These are phyloP conservation scores for Ornithorhynchus anatinus DNA, from an alignment of 2,113 vertebrate genomes.

Conservation along the genomic window DNA sequence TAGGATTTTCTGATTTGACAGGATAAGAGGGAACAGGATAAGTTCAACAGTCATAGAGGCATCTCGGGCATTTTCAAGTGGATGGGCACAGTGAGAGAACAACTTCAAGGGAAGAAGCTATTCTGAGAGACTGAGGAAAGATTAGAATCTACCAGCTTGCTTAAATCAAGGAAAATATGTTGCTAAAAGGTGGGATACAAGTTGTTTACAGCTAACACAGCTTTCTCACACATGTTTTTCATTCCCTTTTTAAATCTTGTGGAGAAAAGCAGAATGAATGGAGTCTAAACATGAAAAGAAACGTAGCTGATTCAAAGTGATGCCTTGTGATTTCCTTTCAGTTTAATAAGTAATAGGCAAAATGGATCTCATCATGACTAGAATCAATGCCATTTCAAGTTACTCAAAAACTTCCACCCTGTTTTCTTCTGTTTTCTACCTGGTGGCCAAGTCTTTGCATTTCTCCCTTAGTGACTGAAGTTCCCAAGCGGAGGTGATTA, in stretches of 20 bases:
- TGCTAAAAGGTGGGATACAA: slow-evolving; percentile 22
- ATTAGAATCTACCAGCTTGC: slow-evolving; percentile 42
- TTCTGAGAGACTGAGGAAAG: slow-evolving; percentile 52
- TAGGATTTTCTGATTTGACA: slow-evolving; percentile 19
- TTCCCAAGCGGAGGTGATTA: too few relatives aligned
- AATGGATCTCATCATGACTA: slow-evolving; percentile 24
- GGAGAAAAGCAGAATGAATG: slow-evolving; percentile 26
- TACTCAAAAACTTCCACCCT: not conserved
- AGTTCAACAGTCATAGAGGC: not conserved
- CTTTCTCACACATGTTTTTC: slow-evolving; percentile 30
- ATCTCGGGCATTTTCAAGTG: slow-evolving; percentile 13
- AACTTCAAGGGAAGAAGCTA: slow-evolving; percentile 41
- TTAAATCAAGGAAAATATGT: slow-evolving; percentile 43
- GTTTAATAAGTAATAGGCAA: slow-evolving; percentile 23
- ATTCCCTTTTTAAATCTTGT: slow-evolving; percentile 23
- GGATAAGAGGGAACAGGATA: not conserved
- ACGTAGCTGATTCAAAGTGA: not conserved
- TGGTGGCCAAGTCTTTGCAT: not conserved
- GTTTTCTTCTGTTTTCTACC: slow-evolving; percentile 29
- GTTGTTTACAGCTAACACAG: slow-evolving; percentile 44
- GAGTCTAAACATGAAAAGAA: slow-evolving; percentile 17
- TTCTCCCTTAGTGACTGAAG: slow-evolving; percentile 22
- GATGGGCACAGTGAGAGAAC: slow-evolving; percentile 1
- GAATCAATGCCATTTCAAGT: slow-evolving; percentile 2
- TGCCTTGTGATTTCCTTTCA: slow-evolving; percentile 12